Evolutionary conservation across 2,797 vertebrate species (phyloP).

Genomic region (Florisuga fusca): DNA sequence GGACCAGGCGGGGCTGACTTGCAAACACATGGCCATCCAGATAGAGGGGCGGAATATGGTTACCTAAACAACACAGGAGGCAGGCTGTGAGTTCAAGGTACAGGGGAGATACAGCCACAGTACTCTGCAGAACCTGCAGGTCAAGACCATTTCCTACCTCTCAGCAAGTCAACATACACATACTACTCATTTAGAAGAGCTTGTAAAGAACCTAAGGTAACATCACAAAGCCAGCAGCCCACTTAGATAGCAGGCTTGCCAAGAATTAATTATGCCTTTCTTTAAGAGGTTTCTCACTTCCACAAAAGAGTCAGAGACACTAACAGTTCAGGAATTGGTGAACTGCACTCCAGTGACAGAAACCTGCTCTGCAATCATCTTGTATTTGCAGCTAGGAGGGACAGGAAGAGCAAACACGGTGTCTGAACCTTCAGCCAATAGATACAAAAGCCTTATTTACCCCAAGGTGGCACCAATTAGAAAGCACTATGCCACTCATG

Average conservation of each 20-base stretch:
- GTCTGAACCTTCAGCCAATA: neutral
- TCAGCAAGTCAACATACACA: neutral
- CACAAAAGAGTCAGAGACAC: neutral
- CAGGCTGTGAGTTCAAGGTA: neutral
- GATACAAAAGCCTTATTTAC: neutral
- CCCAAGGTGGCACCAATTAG: neutral
- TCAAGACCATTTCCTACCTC: neutral
- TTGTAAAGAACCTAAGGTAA: neutral
- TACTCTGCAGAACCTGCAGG: neutral
- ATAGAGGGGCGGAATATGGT: slow-evolving; percentile 94
- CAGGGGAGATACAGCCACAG: neutral
- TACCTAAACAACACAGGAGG: slow-evolving; percentile 82
- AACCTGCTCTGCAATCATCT: neutral
- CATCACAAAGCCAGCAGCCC: neutral
- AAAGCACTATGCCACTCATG: neutral
- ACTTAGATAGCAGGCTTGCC: neutral
- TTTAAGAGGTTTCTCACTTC: neutral
- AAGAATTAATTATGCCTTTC: neutral
- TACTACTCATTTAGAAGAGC: neutral
- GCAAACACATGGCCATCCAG: slow-evolving; percentile 96
- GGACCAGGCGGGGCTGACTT: slow-evolving; percentile 95
- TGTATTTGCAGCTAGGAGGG: neutral
- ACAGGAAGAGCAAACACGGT: accelerated
- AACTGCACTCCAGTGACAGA: neutral
- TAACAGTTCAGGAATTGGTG: neutral